Evolutionary conservation across 2,888 invertebrate species (phyloP).

Genomic region (Ryuthela nishihirai): DNA sequence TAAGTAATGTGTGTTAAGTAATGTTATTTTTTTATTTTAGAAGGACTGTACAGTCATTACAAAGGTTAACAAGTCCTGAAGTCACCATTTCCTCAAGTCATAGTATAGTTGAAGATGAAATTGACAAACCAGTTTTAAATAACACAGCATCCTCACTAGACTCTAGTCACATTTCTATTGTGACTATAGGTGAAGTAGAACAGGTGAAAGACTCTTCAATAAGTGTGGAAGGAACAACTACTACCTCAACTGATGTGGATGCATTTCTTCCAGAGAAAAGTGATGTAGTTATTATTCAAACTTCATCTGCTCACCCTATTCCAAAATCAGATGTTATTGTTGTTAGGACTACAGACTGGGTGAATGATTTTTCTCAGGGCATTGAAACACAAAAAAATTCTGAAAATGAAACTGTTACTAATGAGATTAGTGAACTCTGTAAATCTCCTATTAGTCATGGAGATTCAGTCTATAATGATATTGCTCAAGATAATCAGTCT

Average conservation of each 20-base stretch:
- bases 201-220: constrained; percentile 34
- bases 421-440: constrained; percentile 5
- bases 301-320: constrained; percentile 21
- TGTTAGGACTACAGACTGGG: constrained; percentile 30
- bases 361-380: constrained; percentile 10
- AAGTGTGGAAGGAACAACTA: constrained; percentile 25
- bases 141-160: constrained; percentile 20
- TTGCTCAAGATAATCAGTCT: neutral
- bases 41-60: neutral
- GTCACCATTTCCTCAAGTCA: constrained; percentile 32
- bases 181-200: constrained; percentile 35
- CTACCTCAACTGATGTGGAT: constrained; percentile 32
- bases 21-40: neutral
- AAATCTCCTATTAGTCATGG: constrained; percentile 28
- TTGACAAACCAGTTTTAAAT: constrained; percentile 2
- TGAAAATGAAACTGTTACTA: constrained; percentile 9
- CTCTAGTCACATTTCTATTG: constrained; percentile 33
- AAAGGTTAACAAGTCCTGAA: constrained; percentile 7
- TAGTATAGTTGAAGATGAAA: constrained; percentile 23
- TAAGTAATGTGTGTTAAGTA: too few relatives aligned
- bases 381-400: too few relatives aligned
- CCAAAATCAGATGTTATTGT: constrained; percentile 29
- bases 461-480: neutral
- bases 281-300: constrained; percentile 12
- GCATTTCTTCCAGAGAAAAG: constrained; percentile 16